Conservation (phyloP, 2,797 vertebrate species). For the Acomys russatus region DNA sequence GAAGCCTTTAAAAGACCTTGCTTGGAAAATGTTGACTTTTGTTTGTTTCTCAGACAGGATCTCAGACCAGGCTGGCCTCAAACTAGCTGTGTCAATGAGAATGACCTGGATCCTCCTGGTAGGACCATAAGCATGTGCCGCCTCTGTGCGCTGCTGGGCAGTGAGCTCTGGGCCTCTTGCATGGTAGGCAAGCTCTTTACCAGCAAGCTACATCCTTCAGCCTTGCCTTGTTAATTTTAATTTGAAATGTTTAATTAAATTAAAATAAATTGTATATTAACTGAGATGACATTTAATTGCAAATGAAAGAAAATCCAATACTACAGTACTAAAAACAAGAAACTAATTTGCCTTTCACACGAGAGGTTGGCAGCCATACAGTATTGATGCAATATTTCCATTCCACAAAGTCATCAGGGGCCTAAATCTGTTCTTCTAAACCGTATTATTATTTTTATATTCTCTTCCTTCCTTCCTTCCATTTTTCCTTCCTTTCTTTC, state of each 20-base stretch:
- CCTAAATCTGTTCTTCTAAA: neutral
- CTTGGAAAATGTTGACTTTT: neutral
- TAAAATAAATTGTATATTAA: neutral
- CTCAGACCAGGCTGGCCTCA: neutral
- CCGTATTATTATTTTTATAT: neutral
- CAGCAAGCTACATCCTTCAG: neutral
- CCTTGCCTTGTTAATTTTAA: neutral
- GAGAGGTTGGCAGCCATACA: neutral
- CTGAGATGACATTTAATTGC: neutral
- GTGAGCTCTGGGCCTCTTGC: neutral
- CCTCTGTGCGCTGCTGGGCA: neutral
- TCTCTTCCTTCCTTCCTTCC: too few relatives aligned
- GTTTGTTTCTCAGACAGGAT: neutral
- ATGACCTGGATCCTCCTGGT: neutral
- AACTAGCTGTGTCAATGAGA: neutral
- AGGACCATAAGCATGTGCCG: neutral
- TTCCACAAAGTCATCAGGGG: neutral
- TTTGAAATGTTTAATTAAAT: neutral
- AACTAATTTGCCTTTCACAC: constrained; percentile 4
- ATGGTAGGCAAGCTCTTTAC: neutral
- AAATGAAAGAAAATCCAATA: neutral
- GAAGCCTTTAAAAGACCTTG: neutral
- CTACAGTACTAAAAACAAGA: neutral
- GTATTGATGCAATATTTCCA: neutral
- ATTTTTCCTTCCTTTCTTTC: too few relatives aligned